Base-by-base conservation (phyloP, 2,888 invertebrate species). In the Oegoconia quadripuncta region DNA sequence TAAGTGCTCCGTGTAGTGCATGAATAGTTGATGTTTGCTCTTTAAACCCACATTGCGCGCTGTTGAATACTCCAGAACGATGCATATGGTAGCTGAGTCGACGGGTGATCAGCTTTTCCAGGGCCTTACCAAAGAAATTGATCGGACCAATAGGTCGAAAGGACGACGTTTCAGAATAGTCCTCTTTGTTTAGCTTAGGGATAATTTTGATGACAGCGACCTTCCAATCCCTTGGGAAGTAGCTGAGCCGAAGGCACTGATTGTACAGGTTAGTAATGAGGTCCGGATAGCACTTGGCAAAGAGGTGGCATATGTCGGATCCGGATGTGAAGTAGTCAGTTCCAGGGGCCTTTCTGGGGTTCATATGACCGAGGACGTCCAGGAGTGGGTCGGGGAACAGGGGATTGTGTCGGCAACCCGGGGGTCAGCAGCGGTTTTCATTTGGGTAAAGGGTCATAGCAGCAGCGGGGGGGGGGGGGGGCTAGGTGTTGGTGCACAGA, bases 341-440 rank as follows among this genome's bases (percentile, higher is more conserved):
- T 0, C 59, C 59, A 0, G 59, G 57, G 0, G 56, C 50, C 14
- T 43, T 44, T 3, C 46, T 41, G 2, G 39, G 44, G 14, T 46
- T 53, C 34, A 55, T 49, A 0, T n/a, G 8, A 0, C 28, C 23
- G 0, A 51, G 20, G 6, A 31, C 28, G 5, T 41, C 35, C 0
- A 42, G 2, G 0, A 52, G 17, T 29, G 9, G 1, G 44, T 44
- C 3, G 41, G n/a, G n/a, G n/a, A n/a, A n/a, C n/a, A n/a, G n/a
- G n/a, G n/a, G n/a, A n/a, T n/a, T n/a, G n/a, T n/a, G n/a, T n/a
- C n/a, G n/a, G n/a, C n/a, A n/a, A n/a, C n/a, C n/a, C n/a, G n/a
- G n/a, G n/a, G n/a, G n/a, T n/a, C n/a, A n/a, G n/a, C n/a, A n/a
- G n/a, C n/a, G n/a, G n/a, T n/a, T n/a, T n/a, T n/a, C n/a, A n/a